Percentiles rank a stretch among this genome's conserved stretches.
Conservation (phyloP, 2,113 vertebrate species). For the Gila orcuttii region DNA sequence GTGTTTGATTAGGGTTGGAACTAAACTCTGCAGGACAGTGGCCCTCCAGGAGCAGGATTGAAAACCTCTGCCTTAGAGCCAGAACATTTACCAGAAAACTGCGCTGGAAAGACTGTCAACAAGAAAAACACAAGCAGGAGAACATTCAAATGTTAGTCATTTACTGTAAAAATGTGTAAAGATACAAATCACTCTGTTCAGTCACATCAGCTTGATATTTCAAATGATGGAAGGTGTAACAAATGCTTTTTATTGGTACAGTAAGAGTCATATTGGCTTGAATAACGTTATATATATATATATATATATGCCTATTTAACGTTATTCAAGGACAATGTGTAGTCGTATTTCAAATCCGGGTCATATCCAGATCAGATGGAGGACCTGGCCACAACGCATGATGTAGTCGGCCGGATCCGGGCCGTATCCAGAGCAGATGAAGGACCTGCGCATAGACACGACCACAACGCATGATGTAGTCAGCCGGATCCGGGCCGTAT, state of each 20-base stretch:
- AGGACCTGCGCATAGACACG: too few species aligned
- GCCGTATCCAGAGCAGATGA: too few species aligned
- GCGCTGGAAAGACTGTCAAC: not conserved
- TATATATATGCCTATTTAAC: not conserved
- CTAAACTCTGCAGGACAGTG: too few species aligned
- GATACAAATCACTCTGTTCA: not conserved
- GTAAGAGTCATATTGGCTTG: not conserved
- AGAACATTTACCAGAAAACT: not conserved
- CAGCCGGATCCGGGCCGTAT: too few species aligned
- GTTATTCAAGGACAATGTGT: too few species aligned
- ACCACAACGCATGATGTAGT: too few species aligned
- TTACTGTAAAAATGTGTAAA: not conserved
- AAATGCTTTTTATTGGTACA: not conserved
- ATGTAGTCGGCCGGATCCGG: too few species aligned
- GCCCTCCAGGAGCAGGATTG: too few species aligned
- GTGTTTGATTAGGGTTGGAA: too few species aligned
- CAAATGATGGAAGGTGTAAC: not conserved
- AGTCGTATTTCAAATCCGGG: not conserved
- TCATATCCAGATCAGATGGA: too few species aligned
- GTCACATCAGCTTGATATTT: not conserved
- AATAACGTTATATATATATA: too few species aligned
- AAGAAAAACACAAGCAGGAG: not conserved
- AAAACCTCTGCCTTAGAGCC: not conserved
- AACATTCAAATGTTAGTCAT: not conserved
- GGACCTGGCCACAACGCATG: too few species aligned